Percentiles rank a stretch among this genome's conserved stretches.
Evolutionary conservation across 2,113 vertebrate genomes (phyloP).

Genomic region (Callaeas wilsoni): DNA sequence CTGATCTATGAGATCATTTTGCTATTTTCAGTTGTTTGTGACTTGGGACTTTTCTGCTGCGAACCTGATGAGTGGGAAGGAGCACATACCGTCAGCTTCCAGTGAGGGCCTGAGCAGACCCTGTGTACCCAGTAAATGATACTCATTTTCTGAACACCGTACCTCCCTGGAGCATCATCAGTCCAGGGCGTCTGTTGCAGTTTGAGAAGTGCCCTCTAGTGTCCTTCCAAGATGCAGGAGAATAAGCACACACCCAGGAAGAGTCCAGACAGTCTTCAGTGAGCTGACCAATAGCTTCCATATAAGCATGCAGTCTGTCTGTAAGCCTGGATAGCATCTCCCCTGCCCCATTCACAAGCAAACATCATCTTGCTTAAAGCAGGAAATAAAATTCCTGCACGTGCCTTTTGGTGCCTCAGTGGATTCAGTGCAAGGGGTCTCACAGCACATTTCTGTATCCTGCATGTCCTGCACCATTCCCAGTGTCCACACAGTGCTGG

Average conservation of each 20-base stretch:
- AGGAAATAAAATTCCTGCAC: not conserved
- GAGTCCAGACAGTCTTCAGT: not conserved
- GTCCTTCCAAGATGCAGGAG: not conserved
- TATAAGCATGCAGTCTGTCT: not conserved
- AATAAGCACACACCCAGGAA: not conserved
- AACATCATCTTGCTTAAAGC: not conserved
- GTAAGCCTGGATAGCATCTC: not conserved
- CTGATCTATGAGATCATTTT: constrained; percentile 64
- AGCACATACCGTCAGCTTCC: not conserved
- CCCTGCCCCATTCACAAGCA: not conserved
- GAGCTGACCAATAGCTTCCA: not conserved
- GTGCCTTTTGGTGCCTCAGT: fast-evolving
- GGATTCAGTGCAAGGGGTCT: not conserved
- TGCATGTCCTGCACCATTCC: not conserved
- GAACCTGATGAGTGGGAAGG: constrained; percentile 16
- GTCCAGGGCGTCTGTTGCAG: not conserved
- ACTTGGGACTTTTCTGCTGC: constrained; percentile 26
- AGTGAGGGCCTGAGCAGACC: not conserved
- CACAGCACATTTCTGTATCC: not conserved
- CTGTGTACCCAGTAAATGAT: not conserved
- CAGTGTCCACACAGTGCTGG: not conserved
- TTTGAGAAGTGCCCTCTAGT: not conserved
- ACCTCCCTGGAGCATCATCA: not conserved
- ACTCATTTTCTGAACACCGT: not conserved
- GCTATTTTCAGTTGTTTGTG: constrained; percentile 67